Evolutionary conservation across 2,797 vertebrate genomes (phyloP).

Genomic region (Tadarida brasiliensis): DNA sequence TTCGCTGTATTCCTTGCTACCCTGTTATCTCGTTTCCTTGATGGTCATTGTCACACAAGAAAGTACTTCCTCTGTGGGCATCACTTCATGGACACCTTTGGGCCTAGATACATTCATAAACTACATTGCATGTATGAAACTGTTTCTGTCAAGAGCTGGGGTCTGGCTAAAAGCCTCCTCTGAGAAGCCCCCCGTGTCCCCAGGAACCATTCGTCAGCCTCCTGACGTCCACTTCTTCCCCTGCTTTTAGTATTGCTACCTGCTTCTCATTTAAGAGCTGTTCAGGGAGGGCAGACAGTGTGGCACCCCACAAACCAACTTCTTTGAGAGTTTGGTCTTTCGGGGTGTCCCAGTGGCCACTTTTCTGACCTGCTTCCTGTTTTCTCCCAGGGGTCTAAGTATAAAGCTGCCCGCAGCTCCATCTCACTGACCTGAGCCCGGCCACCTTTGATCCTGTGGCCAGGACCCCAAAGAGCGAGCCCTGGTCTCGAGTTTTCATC

Average conservation of each 20-base stretch:
- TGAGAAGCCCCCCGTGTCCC: neutral
- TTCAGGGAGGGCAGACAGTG: accelerated
- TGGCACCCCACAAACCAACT: neutral
- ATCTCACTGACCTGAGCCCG: neutral
- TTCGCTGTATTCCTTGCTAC: accelerated
- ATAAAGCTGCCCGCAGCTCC: neutral
- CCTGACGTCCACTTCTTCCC: neutral
- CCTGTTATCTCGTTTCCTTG: slow-evolving; percentile 57
- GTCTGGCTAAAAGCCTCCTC: neutral
- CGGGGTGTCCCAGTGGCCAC: accelerated
- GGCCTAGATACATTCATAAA: neutral
- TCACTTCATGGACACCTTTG: neutral
- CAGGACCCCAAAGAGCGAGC: neutral
- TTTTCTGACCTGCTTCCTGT: neutral
- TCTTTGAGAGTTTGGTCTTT: neutral
- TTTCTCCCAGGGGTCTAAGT: neutral
- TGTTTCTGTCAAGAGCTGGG: neutral
- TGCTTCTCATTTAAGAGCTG: neutral
- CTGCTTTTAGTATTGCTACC: neutral
- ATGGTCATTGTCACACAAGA: slow-evolving; percentile 42
- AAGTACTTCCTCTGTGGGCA: slow-evolving; percentile 61
- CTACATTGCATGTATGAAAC: neutral
- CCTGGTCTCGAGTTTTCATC: neutral
- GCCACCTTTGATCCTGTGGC: neutral
- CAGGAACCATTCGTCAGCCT: neutral